A percentile compares a stretch with the other conserved stretches of the same genome.
Evolutionary conservation across 2,113 vertebrate species (phyloP).

Genomic region (Misgurnus anguillicaudatus): DNA sequence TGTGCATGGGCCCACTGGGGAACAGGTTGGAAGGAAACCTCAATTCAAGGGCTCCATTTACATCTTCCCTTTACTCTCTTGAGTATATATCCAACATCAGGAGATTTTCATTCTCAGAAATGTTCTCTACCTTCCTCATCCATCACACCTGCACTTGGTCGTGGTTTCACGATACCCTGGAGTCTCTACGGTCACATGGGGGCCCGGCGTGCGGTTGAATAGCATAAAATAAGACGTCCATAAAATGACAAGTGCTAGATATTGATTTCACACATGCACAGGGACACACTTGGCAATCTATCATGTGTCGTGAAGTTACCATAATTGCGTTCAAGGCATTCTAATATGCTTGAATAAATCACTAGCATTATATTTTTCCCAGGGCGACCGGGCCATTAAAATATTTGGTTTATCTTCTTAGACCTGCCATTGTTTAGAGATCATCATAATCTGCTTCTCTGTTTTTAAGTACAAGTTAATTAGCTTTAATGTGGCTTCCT

Average conservation of each 20-base stretch:
- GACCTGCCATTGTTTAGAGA: not conserved
- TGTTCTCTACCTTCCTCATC: slow-evolving; percentile 34
- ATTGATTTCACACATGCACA: slow-evolving; percentile 32
- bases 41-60: slow-evolving; percentile 15
- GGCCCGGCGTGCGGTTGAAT: not conserved
- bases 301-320: slow-evolving; percentile 21
- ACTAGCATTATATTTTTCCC: not conserved
- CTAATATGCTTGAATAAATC: slow-evolving; percentile 29
- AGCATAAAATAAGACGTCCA: slow-evolving; percentile 2
- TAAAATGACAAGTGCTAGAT: slow-evolving; percentile 10
- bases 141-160: slow-evolving; percentile 39
- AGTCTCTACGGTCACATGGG: not conserved
- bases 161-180: not conserved
- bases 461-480: not conserved
- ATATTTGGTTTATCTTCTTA: not conserved
- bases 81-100: slow-evolving; percentile 20
- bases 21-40: slow-evolving; percentile 15
- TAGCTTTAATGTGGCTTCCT: not conserved
- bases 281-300: not conserved
- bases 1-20: slow-evolving; percentile 12
- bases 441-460: not conserved
- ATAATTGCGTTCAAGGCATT: slow-evolving; percentile 18
- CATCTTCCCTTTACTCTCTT: slow-evolving; percentile 10
- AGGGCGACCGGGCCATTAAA: not conserved
- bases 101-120: slow-evolving; percentile 10